Evolutionary conservation across 37 sponge, comb jelly and placozoan species (phyloP).

Genomic region (Aplysina aerophoba): DNA sequence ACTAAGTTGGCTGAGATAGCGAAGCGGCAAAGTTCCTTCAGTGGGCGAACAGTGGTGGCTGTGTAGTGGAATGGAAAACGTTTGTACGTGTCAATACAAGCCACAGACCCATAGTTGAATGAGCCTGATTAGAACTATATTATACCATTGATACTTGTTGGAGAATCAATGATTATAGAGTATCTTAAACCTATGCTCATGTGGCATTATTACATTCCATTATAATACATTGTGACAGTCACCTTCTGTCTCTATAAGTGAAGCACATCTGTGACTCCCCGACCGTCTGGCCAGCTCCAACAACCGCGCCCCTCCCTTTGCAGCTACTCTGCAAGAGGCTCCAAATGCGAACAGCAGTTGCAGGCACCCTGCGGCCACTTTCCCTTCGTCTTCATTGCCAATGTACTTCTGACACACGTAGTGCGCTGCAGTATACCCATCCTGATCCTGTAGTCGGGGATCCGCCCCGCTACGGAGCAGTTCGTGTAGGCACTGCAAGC

Average conservation of each 20-base stretch:
- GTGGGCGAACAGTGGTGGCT: background rate
- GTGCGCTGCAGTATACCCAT: constrained; percentile 39
- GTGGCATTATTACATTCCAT: no score
- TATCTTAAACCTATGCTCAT: no score
- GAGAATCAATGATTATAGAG: no score
- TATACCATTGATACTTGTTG: no score
- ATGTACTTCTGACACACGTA: constrained; percentile 36
- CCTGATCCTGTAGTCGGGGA: constrained; percentile 14
- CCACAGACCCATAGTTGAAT: background rate
- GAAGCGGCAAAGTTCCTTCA: constrained; percentile 12
- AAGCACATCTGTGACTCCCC: background rate
- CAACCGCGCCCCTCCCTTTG: background rate
- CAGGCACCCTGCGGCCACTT: background rate
- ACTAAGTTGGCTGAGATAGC: background rate
- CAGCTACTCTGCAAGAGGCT: background rate
- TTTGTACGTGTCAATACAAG: background rate
- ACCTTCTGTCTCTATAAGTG: background rate
- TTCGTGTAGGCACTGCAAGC: background rate
- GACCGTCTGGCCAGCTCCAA: constrained; percentile 6
- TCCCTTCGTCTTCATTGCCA: background rate
- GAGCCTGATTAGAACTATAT: background rate
- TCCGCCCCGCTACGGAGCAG: constrained; percentile 33
- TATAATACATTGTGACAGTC: no score
- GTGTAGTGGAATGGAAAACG: no score
- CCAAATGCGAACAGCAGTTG: constrained; percentile 11